These are phyloP conservation scores for Dione vanillae DNA, from an alignment of 2,888 invertebrate genomes.

Conservation along the genomic window DNA sequence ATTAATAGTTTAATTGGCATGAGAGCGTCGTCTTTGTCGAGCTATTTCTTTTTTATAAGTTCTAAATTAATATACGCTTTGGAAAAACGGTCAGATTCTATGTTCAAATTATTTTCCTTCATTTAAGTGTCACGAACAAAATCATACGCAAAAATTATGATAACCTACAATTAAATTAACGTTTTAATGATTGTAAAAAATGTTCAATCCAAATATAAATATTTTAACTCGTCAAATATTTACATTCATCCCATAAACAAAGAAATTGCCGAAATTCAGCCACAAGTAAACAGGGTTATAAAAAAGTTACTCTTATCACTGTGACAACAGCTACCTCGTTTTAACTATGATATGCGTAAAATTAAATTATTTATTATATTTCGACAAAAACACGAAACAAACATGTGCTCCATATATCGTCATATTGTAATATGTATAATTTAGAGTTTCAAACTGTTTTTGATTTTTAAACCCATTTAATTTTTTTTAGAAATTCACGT, in stretches of 20 bases:
- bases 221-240: slow-evolving; percentile 37
- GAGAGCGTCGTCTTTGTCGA: too few species aligned
- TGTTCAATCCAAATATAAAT: slow-evolving; percentile 21
- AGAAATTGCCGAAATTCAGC: slow-evolving; percentile 37
- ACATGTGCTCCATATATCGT: too few species aligned
- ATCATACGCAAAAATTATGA: slow-evolving; percentile 29
- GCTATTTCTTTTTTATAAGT: too few species aligned
- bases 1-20: too few species aligned
- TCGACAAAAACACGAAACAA: neutral
- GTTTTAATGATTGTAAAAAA: slow-evolving; percentile 24
- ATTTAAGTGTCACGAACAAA: too few species aligned
- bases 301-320: slow-evolving; percentile 36
- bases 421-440: too few species aligned
- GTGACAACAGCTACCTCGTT: slow-evolving; percentile 27
- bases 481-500: too few species aligned
- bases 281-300: slow-evolving; percentile 34
- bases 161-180: slow-evolving; percentile 31
- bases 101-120: neutral
- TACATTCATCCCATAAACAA: slow-evolving; percentile 15
- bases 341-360: slow-evolving; percentile 11
- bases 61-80: too few species aligned
- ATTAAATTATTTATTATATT: neutral
- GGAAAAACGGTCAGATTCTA: too few species aligned
- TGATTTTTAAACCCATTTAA: too few species aligned
- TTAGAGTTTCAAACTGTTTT: too few species aligned